Evolutionary conservation across 2,797 vertebrate species (phyloP).

Genomic region (Echeneis naucrates): DNA sequence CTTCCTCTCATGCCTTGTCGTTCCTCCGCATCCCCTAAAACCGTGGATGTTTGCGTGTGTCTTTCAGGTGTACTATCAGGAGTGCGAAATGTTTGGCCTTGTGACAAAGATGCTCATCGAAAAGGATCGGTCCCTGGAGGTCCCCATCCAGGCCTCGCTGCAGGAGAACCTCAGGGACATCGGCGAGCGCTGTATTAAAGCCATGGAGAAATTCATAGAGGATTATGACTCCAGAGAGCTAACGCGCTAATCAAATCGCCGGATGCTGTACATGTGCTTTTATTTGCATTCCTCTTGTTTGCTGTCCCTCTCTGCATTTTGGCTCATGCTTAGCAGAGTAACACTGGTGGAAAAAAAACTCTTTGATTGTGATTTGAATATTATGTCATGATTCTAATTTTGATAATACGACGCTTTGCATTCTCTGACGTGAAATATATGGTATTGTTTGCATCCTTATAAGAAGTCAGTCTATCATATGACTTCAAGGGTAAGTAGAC

Average conservation of each 20-base stretch:
- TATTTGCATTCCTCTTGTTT: slow-evolving; percentile 9
- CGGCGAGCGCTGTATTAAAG: slow-evolving; percentile 77
- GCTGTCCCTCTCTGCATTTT: slow-evolving; percentile 3
- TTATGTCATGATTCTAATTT: slow-evolving; percentile 23
- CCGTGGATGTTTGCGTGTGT: slow-evolving; percentile 22
- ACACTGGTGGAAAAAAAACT: slow-evolving; percentile 2
- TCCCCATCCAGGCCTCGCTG: slow-evolving; percentile 77
- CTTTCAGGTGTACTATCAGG: slow-evolving; percentile 81
- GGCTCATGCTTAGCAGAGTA: slow-evolving; percentile 2
- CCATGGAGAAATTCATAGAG: slow-evolving; percentile 83
- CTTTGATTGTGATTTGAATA: neutral
- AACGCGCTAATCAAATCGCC: slow-evolving; percentile 39
- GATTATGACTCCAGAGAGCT: slow-evolving; percentile 76
- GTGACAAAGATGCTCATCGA: slow-evolving; percentile 84
- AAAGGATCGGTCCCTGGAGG: slow-evolving; percentile 81
- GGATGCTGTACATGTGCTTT: slow-evolving; percentile 24
- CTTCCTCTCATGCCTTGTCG: neutral
- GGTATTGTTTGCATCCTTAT: slow-evolving; percentile 19
- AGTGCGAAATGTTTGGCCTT: slow-evolving; percentile 82
- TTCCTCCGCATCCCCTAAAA: slow-evolving; percentile 21
- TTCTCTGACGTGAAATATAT: slow-evolving; percentile 19
- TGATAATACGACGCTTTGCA: slow-evolving; percentile 16
- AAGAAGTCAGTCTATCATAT: slow-evolving; percentile 11
- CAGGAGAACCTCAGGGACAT: slow-evolving; percentile 83
- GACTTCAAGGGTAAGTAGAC: neutral